Conservation (phyloP, 92 coral and sea anemone species). For the Blastomussa wellsi region DNA sequence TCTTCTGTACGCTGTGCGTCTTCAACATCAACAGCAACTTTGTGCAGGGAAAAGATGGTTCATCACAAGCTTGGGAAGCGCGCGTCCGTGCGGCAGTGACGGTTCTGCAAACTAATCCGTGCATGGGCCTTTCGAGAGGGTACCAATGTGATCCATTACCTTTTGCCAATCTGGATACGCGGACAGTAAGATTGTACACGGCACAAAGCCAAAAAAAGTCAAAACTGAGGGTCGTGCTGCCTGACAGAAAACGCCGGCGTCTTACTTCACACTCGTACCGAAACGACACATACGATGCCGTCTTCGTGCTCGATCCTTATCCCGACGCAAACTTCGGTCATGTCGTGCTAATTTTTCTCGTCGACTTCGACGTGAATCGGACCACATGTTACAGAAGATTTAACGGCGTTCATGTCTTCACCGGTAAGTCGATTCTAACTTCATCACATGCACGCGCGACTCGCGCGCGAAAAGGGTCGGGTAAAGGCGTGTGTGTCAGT, state of each 20-base stretch:
- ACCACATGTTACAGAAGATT: conserved; percentile 56
- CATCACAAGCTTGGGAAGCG: conserved; percentile 59
- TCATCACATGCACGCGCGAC: background rate
- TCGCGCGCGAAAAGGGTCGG: background rate
- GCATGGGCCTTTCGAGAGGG: conserved; percentile 64
- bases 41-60: conserved; percentile 14
- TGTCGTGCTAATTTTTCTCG: conserved; percentile 80
- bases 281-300: conserved; percentile 68
- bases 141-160: conserved; percentile 59
- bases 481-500: background rate
- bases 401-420: conserved; percentile 53
- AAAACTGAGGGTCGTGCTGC: conserved; percentile 67
- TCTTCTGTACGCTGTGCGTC: background rate
- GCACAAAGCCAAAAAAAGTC: conserved; percentile 60
- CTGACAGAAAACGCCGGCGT: conserved; percentile 64
- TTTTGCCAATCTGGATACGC: conserved; percentile 48
- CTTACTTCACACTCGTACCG: conserved; percentile 44
- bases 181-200: conserved; percentile 77
- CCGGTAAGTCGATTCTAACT: conserved; percentile 73
- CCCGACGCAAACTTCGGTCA: conserved; percentile 95
- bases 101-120: conserved; percentile 65
- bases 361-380: conserved; percentile 61
- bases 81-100: conserved; percentile 72
- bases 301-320: conserved; percentile 86
- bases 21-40: background rate